phyloP scores from a whole-genome alignment of 2,113 vertebrate genomes.

The Chaetorhynchus papuensis region DNA sequence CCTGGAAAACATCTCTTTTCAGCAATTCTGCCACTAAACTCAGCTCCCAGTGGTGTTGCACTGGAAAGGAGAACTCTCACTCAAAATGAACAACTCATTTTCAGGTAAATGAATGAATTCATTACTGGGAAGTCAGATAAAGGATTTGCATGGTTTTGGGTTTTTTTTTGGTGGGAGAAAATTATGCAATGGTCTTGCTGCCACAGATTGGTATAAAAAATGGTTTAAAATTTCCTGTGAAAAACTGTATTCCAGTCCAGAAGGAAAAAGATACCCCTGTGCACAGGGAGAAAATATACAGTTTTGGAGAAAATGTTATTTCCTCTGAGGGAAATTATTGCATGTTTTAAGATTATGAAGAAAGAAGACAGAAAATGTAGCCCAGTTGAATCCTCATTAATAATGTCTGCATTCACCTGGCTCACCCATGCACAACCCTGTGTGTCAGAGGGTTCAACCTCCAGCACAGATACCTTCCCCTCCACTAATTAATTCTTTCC shows the following conservation, averaged over 20 bases:
- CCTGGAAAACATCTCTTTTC: not conserved
- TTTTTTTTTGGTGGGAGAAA: not conserved
- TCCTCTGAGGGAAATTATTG: not conserved
- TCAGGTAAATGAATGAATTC: not conserved
- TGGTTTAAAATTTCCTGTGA: not conserved
- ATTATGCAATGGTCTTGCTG: not conserved
- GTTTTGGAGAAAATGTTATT: not conserved
- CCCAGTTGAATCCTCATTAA: not conserved
- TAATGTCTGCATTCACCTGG: not conserved
- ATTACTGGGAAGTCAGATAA: not conserved
- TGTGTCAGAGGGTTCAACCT: not conserved
- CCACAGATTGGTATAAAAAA: not conserved
- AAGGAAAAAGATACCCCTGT: not conserved
- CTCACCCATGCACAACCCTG: not conserved
- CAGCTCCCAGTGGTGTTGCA: accelerated
- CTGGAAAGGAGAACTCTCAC: not conserved
- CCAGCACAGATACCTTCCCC: not conserved
- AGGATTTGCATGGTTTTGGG: not conserved
- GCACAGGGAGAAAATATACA: not conserved
- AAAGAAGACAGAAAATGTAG: not conserved
- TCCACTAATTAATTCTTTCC: not conserved
- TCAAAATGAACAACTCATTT: not conserved
- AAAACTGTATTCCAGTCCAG: not conserved
- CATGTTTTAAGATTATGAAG: not conserved
- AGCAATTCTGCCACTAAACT: not conserved